Evolutionary conservation across 2,888 invertebrate species (phyloP).

Genomic region (Drosophila picticornis): DNA sequence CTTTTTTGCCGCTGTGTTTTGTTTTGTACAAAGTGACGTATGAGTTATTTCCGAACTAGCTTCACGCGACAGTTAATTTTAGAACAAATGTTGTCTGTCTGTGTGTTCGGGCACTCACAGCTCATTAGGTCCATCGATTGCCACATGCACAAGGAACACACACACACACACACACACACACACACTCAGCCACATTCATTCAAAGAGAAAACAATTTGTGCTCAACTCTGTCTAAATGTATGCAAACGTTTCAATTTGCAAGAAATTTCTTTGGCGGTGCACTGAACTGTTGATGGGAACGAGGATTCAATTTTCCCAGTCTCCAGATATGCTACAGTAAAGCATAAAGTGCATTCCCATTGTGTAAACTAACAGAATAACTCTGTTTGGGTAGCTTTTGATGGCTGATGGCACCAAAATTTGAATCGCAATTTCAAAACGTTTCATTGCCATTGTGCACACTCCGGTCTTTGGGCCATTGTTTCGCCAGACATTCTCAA

Average conservation of each 20-base stretch:
- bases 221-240: constrained; percentile 42
- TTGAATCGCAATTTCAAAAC: constrained; percentile 63
- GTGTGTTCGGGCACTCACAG: constrained; percentile 41
- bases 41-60: constrained; percentile 43
- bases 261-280: constrained; percentile 26
- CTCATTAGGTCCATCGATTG: constrained; percentile 76
- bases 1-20: not conserved
- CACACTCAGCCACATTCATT: not conserved
- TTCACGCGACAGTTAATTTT: constrained; percentile 50
- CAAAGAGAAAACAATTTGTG: constrained; percentile 14
- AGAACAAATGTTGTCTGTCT: constrained; percentile 38
- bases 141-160: not conserved
- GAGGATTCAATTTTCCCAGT: not conserved
- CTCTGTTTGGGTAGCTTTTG: constrained; percentile 61
- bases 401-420: constrained; percentile 63
- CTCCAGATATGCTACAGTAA: not conserved
- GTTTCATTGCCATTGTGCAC: constrained; percentile 54
- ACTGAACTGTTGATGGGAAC: constrained; percentile 49
- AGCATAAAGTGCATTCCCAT: constrained; percentile 11
- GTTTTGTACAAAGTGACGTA: constrained; percentile 11
- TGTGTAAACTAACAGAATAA: constrained; percentile 42
- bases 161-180: constrained; percentile 1
- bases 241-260: constrained; percentile 54
- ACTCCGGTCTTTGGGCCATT: constrained; percentile 42
- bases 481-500: constrained; percentile 62